Base-by-base conservation (phyloP, 2,797 vertebrate genomes). In the Premnoplex brunnescens region DNA sequence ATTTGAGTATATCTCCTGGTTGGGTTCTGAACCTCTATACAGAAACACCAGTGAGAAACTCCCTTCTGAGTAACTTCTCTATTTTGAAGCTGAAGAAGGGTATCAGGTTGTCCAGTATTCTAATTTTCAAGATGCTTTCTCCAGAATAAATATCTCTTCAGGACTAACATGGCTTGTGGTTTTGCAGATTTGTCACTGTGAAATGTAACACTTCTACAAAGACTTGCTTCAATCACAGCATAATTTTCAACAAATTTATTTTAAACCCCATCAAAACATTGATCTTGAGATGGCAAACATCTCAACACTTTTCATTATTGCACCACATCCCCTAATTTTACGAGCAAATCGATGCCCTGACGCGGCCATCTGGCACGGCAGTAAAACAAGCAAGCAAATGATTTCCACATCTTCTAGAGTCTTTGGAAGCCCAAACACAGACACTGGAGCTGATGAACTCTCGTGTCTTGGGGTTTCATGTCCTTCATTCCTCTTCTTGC, bases 211-310 rank as follows among this genome's bases (percentile, higher is more conserved):
- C 64, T 51, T 69, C 26, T 51, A 26, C 46, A 22, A 80, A 44
- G 41, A n/a, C 28, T 77, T 60, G 22, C 59, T 62, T 86, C 60
- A 43, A 39, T 91, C 58, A 43, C 69, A 80, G 81, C 39, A 19
- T 43, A 58, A 37, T 80, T 92, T 83, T 71, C 48, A 46, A 74
- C 56, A 55, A 37, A 49, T 59, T 51, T 62, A 49, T 83, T 92
- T 91, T 77, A 34, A 71, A 94, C 10, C 48, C 49, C 14, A 30
- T 62, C 43, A 54, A 86, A 94, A 84, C 80, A 92, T 55, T 77
- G 77, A 74, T 89, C 60, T 46, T 37, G 68, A 62, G 30, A 34
- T 30, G 30, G 56, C 73, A 86, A 73, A 14, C 19, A 7, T 54
- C 46, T 91, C 80, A 54, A 6, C 14, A 4, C 41, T 58, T 88